These are phyloP conservation scores for Dichetophora obliterata DNA, from an alignment of 2,888 invertebrate species.

Conservation along the genomic window DNA sequence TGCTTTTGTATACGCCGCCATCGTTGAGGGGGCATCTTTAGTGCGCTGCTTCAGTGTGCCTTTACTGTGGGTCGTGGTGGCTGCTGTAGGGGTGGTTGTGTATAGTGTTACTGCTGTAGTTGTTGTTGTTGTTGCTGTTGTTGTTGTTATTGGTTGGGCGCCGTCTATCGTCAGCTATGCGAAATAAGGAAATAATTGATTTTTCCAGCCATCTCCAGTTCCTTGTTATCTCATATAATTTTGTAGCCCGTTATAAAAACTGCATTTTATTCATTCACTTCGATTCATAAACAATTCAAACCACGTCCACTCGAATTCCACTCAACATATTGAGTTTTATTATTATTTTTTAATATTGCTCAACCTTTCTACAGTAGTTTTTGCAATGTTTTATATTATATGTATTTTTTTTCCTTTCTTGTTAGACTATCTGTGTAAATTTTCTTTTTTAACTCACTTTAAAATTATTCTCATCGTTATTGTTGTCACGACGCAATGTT, in stretches of 20 bases:
- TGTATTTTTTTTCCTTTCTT: neutral
- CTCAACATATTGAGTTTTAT: neutral
- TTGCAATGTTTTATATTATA: neutral
- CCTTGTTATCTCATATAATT: neutral
- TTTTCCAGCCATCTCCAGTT: slow-evolving; percentile 25
- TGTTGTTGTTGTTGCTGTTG: slow-evolving; percentile 7
- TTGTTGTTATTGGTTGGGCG: slow-evolving; percentile 13
- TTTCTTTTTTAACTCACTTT: slow-evolving; percentile 7
- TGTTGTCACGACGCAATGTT: neutral
- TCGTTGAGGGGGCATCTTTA: neutral
- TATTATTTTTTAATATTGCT: neutral
- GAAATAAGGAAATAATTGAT: slow-evolving; percentile 26
- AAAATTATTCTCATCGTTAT: no score
- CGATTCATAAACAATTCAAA: neutral
- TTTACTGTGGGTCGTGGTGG: neutral
- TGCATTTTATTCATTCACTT: neutral
- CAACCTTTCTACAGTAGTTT: neutral
- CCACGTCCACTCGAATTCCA: neutral
- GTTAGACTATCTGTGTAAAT: neutral
- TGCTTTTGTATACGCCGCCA: neutral
- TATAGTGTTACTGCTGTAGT: neutral
- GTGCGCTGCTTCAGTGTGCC: neutral
- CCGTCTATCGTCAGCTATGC: slow-evolving; percentile 11
- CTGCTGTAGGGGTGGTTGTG: neutral
- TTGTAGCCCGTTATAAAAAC: neutral